These are phyloP conservation scores for Apus apus DNA, from an alignment of 2,113 vertebrate species.

Conservation along the genomic window DNA sequence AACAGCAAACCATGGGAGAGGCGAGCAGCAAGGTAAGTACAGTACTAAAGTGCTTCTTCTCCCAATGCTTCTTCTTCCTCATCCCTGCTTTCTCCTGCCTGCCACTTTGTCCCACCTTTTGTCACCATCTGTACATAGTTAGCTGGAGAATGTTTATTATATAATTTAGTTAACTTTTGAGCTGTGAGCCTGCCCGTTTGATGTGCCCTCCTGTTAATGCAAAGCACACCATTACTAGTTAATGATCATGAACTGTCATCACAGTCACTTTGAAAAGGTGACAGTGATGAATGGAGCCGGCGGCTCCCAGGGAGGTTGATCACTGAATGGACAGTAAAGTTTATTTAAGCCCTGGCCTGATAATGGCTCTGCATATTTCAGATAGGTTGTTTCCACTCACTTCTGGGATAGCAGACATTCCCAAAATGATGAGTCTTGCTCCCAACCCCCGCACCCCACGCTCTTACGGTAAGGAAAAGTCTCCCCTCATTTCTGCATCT, in stretches of 20 bases:
- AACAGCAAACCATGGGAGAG: fast-evolving
- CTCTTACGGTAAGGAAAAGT: neutral
- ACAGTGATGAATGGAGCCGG: slow-evolving; percentile 82
- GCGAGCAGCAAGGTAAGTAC: fast-evolving
- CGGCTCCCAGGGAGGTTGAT: slow-evolving; percentile 73
- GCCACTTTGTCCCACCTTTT: slow-evolving; percentile 50
- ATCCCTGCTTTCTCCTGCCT: neutral
- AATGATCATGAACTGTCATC: slow-evolving; percentile 86
- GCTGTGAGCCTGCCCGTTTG: slow-evolving; percentile 65
- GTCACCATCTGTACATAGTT: slow-evolving; percentile 69
- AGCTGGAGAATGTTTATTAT: slow-evolving; percentile 61
- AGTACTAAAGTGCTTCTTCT: neutral
- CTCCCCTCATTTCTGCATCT: neutral
- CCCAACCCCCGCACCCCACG: neutral
- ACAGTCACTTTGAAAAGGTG: slow-evolving; percentile 81
- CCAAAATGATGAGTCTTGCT: slow-evolving; percentile 2
- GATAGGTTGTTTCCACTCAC: slow-evolving; percentile 72
- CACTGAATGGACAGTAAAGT: slow-evolving; percentile 81
- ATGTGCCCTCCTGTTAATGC: slow-evolving; percentile 80
- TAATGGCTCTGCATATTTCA: slow-evolving; percentile 77
- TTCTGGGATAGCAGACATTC: slow-evolving; percentile 68
- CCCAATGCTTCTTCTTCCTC: fast-evolving
- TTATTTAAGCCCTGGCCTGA: slow-evolving; percentile 83
- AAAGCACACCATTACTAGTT: slow-evolving; percentile 83
- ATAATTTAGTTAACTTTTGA: slow-evolving; percentile 63